Percentiles rank a stretch among this genome's conserved stretches.
Conservation (phyloP, 2,797 vertebrate genomes). For the Cynopterus sphinx region DNA sequence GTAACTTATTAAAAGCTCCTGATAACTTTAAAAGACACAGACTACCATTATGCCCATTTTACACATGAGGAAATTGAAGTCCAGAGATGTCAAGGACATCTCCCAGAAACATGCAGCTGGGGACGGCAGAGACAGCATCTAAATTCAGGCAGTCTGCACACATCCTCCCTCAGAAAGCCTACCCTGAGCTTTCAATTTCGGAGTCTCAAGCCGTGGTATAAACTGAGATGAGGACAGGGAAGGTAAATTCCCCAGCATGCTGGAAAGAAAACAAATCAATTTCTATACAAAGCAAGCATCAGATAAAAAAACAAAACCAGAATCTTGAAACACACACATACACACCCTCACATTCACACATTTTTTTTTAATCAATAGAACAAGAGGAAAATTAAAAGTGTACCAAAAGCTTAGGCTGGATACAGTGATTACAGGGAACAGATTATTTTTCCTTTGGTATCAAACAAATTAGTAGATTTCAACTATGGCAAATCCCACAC, state of each 20-base stretch:
- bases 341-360: too few species aligned
- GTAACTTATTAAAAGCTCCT: background rate
- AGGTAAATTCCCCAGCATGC: background rate
- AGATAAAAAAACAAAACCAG: conserved; percentile 23
- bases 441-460: background rate
- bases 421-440: conserved; percentile 25
- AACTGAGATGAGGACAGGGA: background rate
- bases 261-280: conserved; percentile 40
- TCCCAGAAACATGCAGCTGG: background rate
- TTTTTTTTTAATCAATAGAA: conserved; percentile 44
- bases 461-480: conserved; percentile 45
- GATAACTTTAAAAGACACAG: background rate
- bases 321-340: background rate
- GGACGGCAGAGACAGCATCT: background rate
- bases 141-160: background rate
- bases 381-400: conserved; percentile 40
- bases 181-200: background rate
- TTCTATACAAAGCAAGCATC: conserved; percentile 29
- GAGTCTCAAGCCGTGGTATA: background rate
- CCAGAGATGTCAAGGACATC: background rate
- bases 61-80: background rate
- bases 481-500: background rate
- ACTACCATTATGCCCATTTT: background rate
- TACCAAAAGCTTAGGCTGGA: background rate
- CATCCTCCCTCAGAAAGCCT: background rate